Base-by-base conservation (phyloP, 35 echinoderm and acorn worm genomes). In the Heliocidaris tuberculata region DNA sequence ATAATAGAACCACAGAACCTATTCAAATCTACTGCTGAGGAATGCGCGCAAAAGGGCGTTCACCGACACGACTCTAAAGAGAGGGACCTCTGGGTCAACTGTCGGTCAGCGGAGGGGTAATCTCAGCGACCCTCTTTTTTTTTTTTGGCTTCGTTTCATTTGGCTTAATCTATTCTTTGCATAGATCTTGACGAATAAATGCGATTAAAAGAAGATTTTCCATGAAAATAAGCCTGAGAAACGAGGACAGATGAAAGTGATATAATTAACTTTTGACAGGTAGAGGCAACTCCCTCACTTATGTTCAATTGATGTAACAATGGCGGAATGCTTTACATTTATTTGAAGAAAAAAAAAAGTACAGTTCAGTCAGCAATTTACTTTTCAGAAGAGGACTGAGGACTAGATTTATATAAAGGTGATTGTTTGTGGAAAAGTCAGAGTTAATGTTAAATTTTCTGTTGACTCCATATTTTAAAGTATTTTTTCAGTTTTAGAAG, bases 221-320 rank as follows among this genome's bases (percentile, higher is more conserved):
- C 8, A 19, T 78, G 65, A 78, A 78, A 29, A n/a, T 78, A 19
- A 7, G 21, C 19, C 21, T n/a, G 65, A n/a, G 21, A n/a, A 19
- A 78, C 65, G 65, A 78, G 19, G 27, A 7, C 27, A 21, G 6
- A 78, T 78, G 65, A 78, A 8, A 78, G 65, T 78, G 27, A n/a
- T 78, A 78, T n/a, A 78, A 78, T 78, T 78, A 19, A 78, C 65
- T 78, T 78, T 78, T n/a, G 65, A 78, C 65, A 78, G 65, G 21
- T 1, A 78, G 27, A 78, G 65, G 65, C 21, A 78, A 78, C 65
- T 78, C 65, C 19, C 27, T 27, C 27, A 78, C 19, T 78, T 21
- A 78, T 78, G 21, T 78, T 4, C n/a, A 78, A 78, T 78, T 78
- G 35, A 78, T 78, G 19, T 27, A 19, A 78, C 19, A 13, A 6